Evolutionary conservation across 2,113 vertebrate genomes (phyloP).

Genomic region (Bambusicola thoracicus): DNA sequence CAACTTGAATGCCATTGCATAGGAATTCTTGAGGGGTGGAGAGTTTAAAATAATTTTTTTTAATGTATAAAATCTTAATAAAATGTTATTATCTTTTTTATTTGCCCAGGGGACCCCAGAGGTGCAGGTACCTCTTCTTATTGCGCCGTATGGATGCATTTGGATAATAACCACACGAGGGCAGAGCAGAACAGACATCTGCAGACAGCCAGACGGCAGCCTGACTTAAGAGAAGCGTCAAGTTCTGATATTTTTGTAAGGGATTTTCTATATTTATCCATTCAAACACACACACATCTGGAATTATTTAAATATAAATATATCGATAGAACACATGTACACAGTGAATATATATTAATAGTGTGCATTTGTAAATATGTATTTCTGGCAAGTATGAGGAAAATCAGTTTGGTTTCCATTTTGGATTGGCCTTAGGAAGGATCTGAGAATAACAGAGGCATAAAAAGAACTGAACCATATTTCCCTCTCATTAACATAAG

Average conservation of each 20-base stretch:
- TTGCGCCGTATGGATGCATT: not conserved
- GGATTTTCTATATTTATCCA: not conserved
- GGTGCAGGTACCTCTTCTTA: fast-evolving
- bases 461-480: not conserved
- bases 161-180: not conserved
- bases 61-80: not conserved
- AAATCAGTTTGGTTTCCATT: not conserved
- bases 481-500: not conserved
- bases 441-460: not conserved
- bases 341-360: not conserved
- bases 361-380: not conserved
- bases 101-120: not conserved
- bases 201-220: not conserved
- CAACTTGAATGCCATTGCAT: not conserved
- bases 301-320: not conserved
- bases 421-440: not conserved
- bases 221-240: not conserved
- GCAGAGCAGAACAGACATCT: conserved; percentile 55
- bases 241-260: not conserved
- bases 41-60: not conserved
- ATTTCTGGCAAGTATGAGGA: not conserved
- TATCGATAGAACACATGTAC: not conserved
- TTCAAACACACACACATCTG: not conserved
- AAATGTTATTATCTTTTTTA: not conserved
- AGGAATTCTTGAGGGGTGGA: not conserved